A percentile compares a stretch with the other conserved stretches of the same genome.
These are phyloP conservation scores for Hormaphis cornu DNA, from an alignment of 1,140 invertebrate species.

Conservation along the genomic window DNA sequence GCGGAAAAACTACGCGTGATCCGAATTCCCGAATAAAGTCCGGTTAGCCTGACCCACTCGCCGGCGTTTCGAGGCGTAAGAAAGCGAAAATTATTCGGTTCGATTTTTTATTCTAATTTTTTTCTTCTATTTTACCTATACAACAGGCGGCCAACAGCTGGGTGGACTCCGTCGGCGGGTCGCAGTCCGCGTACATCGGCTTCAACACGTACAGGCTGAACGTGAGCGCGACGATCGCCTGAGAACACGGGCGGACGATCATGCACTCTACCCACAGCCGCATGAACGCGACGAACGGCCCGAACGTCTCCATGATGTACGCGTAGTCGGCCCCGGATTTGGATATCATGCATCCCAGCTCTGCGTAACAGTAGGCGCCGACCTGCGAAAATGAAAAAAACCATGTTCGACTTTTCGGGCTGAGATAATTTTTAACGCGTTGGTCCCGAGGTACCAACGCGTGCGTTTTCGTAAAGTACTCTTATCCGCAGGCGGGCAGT, in stretches of 20 bases:
- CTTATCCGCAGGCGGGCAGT: no score
- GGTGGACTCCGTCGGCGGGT: conserved; percentile 69
- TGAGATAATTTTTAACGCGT: no score
- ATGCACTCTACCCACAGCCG: conserved; percentile 96
- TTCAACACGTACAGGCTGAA: conserved; percentile 88
- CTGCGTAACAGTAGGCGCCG: conserved; percentile 88
- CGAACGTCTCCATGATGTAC: conserved; percentile 94
- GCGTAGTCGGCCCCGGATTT: conserved; percentile 92
- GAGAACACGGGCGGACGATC: conserved; percentile 90
- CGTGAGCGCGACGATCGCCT: conserved; percentile 88
- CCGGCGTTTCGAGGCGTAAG: no score
- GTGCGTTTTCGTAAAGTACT: no score
- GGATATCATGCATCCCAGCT: conserved; percentile 89
- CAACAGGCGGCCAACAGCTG: conserved; percentile 78
- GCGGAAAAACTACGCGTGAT: no score
- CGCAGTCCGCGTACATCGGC: conserved; percentile 80
- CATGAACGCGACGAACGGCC: conserved; percentile 87
- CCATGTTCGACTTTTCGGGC: no score
- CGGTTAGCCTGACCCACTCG: no score
- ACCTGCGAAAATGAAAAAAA: conserved; percentile 44
- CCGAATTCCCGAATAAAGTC: no score
- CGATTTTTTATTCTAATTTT: no score
- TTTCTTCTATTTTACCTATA: no score
- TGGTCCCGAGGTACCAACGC: no score
- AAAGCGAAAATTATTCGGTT: no score